Conservation (phyloP, 2,888 invertebrate species). For the Anthoptus insignis region DNA sequence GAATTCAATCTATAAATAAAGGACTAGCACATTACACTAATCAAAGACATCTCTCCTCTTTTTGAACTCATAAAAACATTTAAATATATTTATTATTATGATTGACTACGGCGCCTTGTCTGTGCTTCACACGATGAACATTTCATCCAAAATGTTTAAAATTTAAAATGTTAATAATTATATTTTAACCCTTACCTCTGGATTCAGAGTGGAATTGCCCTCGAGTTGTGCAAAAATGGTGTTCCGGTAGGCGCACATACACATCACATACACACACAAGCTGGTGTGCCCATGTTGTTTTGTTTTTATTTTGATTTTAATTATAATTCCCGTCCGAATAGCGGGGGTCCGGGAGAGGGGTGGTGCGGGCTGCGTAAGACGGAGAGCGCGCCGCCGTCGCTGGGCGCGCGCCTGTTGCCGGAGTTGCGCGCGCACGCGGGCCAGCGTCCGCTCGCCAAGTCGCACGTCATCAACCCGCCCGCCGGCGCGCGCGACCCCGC, state of each 20-base stretch:
- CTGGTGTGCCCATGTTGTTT: constrained; percentile 66
- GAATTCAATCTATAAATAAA: too few species aligned
- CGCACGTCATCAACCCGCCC: constrained; percentile 88
- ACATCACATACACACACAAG: constrained; percentile 42
- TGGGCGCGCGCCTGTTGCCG: constrained; percentile 69
- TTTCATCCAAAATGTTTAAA: too few species aligned
- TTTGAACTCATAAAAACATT: too few species aligned
- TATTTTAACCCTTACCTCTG: too few species aligned
- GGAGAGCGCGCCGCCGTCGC: constrained; percentile 76
- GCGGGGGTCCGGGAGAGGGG: constrained; percentile 63
- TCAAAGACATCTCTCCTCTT: too few species aligned
- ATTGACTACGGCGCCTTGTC: too few species aligned
- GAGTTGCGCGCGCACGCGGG: constrained; percentile 69
- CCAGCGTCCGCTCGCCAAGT: constrained; percentile 80
- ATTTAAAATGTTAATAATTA: too few species aligned
- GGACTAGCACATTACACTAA: too few species aligned
- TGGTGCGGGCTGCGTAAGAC: constrained; percentile 79
- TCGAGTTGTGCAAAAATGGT: neutral
- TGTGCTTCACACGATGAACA: too few species aligned
- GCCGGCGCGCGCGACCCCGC: constrained; percentile 69
- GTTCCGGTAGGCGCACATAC: constrained; percentile 4
- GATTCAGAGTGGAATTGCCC: neutral
- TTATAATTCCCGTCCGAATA: constrained; percentile 69
- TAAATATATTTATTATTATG: too few species aligned
- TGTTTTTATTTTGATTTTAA: constrained; percentile 64